Base-by-base conservation (phyloP, 2,888 invertebrate species). In the Calliopum simillimum region DNA sequence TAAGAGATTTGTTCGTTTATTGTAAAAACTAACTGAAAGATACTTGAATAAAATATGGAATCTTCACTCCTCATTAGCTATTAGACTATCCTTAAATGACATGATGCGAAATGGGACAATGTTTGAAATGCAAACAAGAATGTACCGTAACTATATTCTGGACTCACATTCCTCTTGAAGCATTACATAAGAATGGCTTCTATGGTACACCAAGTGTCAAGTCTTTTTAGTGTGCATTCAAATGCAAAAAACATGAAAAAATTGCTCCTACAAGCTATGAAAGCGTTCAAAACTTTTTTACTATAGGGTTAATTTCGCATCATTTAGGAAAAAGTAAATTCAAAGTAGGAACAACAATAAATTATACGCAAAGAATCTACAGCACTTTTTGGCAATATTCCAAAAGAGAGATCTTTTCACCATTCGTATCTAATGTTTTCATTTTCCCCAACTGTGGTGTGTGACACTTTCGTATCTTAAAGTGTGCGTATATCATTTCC, bases 301-400 rank as follows among this genome's bases (percentile, higher is more conserved):
- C 19, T 23, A 49, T n/a, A 73, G 69, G 74, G 68, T 74, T 77
- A 73, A 75, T 76, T 74, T 72, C 73, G 70, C 74, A 69, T 67
- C 73, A 77, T 75, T 76, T 75, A 71, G 75, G 66, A 61, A 49
- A 16, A 25, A 71, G 19, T 51, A 63, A 58, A 58, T 51, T 53
- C 53, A 46, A 66, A 46, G 41, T 43, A 59, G 21, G 12, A 59
- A 47, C 61, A 23, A 43, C 4, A 61, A 43, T 46, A 46, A 43
- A 11, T 33, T 19, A 53, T 53, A n/a, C 21, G 33, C 13, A 16
- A 16, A 13, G 19, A 46, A 46, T 23, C 21, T 23, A 25, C 25
- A 23, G 8, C 46, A 61, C 16, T 53, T 68, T 68, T 61, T 68
- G 62, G 68, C 68, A 55, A 68, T 6, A 14, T 62, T 53, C 53